These are phyloP conservation scores for Radopholus similis DNA, from an alignment of 1,140 invertebrate genomes.

Conservation along the genomic window DNA sequence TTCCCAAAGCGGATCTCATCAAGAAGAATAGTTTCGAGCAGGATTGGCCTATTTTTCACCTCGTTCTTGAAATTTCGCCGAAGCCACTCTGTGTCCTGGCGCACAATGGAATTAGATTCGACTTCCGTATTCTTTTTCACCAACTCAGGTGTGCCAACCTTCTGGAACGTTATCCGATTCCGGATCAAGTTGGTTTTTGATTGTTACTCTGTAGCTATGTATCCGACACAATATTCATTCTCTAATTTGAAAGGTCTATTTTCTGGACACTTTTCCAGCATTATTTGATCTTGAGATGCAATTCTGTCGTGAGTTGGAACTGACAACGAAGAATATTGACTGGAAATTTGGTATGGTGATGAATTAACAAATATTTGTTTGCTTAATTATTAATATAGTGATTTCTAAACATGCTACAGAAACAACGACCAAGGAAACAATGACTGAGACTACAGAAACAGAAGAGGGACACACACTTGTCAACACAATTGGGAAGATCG, in stretches of 20 bases:
- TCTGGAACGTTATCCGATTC: constrained; percentile 15
- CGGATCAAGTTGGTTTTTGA: constrained; percentile 15
- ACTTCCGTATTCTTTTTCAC: constrained; percentile 37
- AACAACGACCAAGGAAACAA: neutral
- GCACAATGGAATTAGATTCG: constrained; percentile 43
- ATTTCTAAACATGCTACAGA: constrained; percentile 5
- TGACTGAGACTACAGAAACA: neutral
- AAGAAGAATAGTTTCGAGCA: constrained; percentile 34
- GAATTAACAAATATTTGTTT: constrained; percentile 1
- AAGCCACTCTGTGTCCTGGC: constrained; percentile 46
- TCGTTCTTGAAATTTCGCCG: constrained; percentile 25
- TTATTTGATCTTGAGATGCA: constrained; percentile 35
- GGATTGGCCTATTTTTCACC: constrained; percentile 42
- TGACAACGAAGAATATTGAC: constrained; percentile 14
- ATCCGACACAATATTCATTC: neutral
- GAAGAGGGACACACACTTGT: too few species aligned
- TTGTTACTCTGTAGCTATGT: neutral
- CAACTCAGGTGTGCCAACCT: constrained; percentile 26
- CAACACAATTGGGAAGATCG: constrained; percentile 1
- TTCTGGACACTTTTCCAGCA: constrained; percentile 30
- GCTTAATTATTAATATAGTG: neutral
- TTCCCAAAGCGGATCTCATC: constrained; percentile 21
- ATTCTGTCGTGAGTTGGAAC: constrained; percentile 17
- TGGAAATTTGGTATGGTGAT: constrained; percentile 21
- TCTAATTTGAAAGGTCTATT: constrained; percentile 25